phyloP scores from a whole-genome alignment of 2,888 invertebrate genomes.

The Lasioglossum oenotherae region DNA sequence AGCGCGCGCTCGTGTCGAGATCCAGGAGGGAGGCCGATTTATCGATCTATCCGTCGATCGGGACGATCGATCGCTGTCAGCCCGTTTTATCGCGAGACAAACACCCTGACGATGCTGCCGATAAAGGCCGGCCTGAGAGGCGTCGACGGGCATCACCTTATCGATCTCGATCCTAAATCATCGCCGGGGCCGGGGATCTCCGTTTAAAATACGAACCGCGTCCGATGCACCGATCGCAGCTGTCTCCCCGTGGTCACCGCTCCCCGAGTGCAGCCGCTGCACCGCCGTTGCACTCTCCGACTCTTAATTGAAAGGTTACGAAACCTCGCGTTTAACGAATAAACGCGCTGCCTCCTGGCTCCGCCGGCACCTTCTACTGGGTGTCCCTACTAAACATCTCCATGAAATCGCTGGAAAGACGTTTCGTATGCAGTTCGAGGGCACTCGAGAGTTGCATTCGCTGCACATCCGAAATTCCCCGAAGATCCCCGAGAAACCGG shows the following conservation, averaged over 20 bases:
- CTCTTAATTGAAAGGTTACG: slow-evolving; percentile 70
- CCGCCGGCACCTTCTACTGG: slow-evolving; percentile 20
- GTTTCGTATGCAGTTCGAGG: too few relatives aligned
- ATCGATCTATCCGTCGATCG: slow-evolving; percentile 52
- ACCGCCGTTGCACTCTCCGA: slow-evolving; percentile 31
- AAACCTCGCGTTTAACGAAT: slow-evolving; percentile 61
- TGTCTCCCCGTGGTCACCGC: slow-evolving; percentile 24
- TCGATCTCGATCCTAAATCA: slow-evolving; percentile 69
- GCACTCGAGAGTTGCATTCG: too few relatives aligned
- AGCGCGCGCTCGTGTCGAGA: slow-evolving; percentile 11
- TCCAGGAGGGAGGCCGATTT: slow-evolving; percentile 20
- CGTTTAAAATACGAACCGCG: slow-evolving; percentile 14
- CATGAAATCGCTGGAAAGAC: neutral
- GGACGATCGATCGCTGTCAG: slow-evolving; percentile 60
- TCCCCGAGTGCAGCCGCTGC: slow-evolving; percentile 33
- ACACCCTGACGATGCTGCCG: slow-evolving; percentile 48
- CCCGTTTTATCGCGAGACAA: slow-evolving; percentile 52
- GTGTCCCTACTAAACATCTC: neutral
- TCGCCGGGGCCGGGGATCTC: slow-evolving; percentile 11
- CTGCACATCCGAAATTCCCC: too few relatives aligned
- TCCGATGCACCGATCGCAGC: slow-evolving; percentile 6
- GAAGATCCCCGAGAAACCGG: neutral
- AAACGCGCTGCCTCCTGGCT: slow-evolving; percentile 40
- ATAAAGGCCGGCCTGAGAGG: slow-evolving; percentile 54
- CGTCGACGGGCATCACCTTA: slow-evolving; percentile 68